A percentile compares a stretch with the other conserved stretches of the same genome.
Evolutionary conservation across 2,888 invertebrate genomes (phyloP).

Genomic region (Phalera bucephala): DNA sequence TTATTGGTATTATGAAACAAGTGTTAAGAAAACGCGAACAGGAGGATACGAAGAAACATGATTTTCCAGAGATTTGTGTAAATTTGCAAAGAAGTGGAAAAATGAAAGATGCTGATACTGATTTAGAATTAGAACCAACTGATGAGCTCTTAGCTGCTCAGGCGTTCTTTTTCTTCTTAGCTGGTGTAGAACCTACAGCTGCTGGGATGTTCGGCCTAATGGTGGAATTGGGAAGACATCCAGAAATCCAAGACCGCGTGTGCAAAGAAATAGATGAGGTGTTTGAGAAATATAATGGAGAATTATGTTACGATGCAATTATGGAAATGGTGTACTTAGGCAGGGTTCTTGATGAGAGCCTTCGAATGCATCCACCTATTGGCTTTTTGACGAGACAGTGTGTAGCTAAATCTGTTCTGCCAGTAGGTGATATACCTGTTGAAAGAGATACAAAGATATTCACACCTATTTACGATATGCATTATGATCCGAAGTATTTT

Average conservation of each 20-base stretch:
- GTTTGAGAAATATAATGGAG: constrained; percentile 16
- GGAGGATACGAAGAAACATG: constrained; percentile 46
- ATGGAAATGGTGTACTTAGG: constrained; percentile 51
- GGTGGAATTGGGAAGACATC: constrained; percentile 50
- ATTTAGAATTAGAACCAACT: constrained; percentile 49
- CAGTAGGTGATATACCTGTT: constrained; percentile 54
- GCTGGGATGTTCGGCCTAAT: constrained; percentile 35
- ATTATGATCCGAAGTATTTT: constrained; percentile 65
- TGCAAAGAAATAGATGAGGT: constrained; percentile 18
- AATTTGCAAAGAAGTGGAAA: constrained; percentile 49
- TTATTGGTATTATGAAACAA: constrained; percentile 54
- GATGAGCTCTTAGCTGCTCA: constrained; percentile 40
- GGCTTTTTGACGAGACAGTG: constrained; percentile 46
- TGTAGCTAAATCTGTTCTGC: constrained; percentile 44
- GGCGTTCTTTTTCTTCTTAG: constrained; percentile 36
- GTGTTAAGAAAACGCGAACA: constrained; percentile 46
- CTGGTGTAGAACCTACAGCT: constrained; percentile 55
- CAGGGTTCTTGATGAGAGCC: constrained; percentile 45
- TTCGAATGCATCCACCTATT: constrained; percentile 55
- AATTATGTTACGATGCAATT: constrained; percentile 30
- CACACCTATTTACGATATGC: constrained; percentile 54
- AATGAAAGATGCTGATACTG: constrained; percentile 45
- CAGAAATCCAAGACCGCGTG: constrained; percentile 39
- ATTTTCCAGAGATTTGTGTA: constrained; percentile 59
- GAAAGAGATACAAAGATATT: constrained; percentile 50